Conservation (phyloP, 1,140 invertebrate species). For the Drosophila sp. region DNA sequence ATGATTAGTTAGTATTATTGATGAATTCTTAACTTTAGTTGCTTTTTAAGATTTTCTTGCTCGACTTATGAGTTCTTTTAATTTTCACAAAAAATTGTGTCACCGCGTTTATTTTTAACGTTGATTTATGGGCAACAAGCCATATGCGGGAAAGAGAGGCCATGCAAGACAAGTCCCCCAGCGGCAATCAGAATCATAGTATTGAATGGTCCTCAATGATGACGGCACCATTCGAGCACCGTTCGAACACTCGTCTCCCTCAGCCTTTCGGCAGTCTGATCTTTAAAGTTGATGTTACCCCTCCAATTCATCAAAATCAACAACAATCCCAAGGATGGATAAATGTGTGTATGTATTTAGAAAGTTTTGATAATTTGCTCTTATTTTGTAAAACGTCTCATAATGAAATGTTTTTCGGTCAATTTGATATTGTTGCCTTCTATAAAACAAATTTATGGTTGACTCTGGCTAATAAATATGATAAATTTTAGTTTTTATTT, state of each 20-base stretch:
- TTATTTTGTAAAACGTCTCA: slow-evolving; percentile 55
- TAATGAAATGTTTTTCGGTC: slow-evolving; percentile 80
- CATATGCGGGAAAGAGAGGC: slow-evolving; percentile 10
- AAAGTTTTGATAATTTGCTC: slow-evolving; percentile 43
- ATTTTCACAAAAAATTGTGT: slow-evolving; percentile 62
- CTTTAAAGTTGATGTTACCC: neutral
- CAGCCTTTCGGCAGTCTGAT: slow-evolving; percentile 13
- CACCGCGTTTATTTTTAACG: slow-evolving; percentile 64
- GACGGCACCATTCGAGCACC: slow-evolving; percentile 15
- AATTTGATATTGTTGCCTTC: slow-evolving; percentile 75
- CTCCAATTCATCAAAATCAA: neutral
- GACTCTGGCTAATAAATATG: slow-evolving; percentile 67
- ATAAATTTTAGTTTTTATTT: slow-evolving; percentile 52
- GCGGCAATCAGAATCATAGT: slow-evolving; percentile 20
- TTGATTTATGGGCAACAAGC: slow-evolving; percentile 59
- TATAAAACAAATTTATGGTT: slow-evolving; percentile 79
- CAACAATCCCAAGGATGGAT: neutral
- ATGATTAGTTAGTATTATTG: slow-evolving; percentile 21
- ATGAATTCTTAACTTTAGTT: slow-evolving; percentile 56
- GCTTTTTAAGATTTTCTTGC: slow-evolving; percentile 32
- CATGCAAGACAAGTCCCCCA: slow-evolving; percentile 10
- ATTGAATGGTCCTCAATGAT: slow-evolving; percentile 32
- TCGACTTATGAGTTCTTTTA: slow-evolving; percentile 70
- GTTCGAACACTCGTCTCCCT: slow-evolving; percentile 11
- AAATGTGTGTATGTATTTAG: neutral